A percentile compares a stretch with the other conserved stretches of the same genome.
These are phyloP conservation scores for Sterna hirundo DNA, from an alignment of 2,113 vertebrate genomes.

Conservation along the genomic window DNA sequence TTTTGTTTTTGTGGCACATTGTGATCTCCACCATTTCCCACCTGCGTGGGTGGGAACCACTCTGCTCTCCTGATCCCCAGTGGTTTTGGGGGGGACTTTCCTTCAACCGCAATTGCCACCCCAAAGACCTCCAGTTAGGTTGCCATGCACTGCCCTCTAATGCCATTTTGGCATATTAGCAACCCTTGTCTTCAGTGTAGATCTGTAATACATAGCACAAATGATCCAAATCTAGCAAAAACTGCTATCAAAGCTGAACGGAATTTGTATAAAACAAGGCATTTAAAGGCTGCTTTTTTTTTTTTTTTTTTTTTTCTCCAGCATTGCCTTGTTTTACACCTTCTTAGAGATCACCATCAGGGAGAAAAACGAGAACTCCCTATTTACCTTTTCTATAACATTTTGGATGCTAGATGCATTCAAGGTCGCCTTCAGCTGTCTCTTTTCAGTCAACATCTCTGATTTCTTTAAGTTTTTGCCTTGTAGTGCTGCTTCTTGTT, in stretches of 20 bases:
- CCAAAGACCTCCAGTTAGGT: neutral
- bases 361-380: neutral
- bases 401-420: neutral
- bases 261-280: neutral
- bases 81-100: neutral
- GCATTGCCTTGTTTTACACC: neutral
- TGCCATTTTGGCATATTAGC: neutral
- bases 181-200: neutral
- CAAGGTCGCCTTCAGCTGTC: neutral
- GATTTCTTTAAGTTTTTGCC: neutral
- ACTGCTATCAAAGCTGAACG: neutral
- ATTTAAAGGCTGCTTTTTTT: neutral
- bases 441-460: neutral
- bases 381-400: neutral
- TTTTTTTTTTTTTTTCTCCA: neutral
- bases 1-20: neutral
- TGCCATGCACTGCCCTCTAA: slow-evolving; percentile 29
- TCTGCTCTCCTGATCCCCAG: neutral
- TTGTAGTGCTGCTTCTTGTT: neutral
- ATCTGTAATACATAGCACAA: neutral
- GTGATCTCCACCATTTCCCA: neutral
- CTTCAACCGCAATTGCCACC: neutral
- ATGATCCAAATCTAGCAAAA: neutral
- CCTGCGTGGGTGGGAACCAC: neutral
- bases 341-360: neutral